phyloP scores from a whole-genome alignment of 2,797 vertebrate species.

The Epinephelus malabaricus region DNA sequence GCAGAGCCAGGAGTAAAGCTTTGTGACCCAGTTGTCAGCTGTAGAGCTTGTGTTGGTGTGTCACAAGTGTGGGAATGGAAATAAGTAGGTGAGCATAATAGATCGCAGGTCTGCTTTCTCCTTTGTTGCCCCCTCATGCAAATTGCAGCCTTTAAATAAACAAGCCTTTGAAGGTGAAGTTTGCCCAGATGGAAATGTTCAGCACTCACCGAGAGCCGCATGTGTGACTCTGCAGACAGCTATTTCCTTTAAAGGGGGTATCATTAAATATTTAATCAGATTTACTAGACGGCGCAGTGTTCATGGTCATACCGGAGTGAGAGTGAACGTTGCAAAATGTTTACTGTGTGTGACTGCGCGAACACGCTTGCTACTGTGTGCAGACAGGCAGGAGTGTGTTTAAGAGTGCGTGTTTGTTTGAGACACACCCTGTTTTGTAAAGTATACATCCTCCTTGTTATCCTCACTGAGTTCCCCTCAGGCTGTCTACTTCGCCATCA shows the following conservation, averaged over 20 bases:
- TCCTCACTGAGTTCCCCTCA: constrained; percentile 51
- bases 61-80: constrained; percentile 61
- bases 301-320: constrained; percentile 45
- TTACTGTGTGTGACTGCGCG: constrained; percentile 44
- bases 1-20: constrained; percentile 35
- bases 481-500: constrained; percentile 69
- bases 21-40: constrained; percentile 45
- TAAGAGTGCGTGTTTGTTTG: constrained; percentile 57
- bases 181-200: constrained; percentile 82
- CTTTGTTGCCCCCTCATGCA: constrained; percentile 77
- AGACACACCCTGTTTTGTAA: constrained; percentile 70
- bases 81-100: constrained; percentile 63
- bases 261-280: constrained; percentile 77
- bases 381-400: constrained; percentile 56
- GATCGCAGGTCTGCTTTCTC: constrained; percentile 67
- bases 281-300: constrained; percentile 57
- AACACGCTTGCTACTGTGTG: constrained; percentile 62
- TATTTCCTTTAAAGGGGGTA: constrained; percentile 72
- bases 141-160: constrained; percentile 76
- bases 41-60: constrained; percentile 50
- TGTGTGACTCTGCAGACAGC: constrained; percentile 67
- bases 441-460: constrained; percentile 62
- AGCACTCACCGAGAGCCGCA: constrained; percentile 47
- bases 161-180: constrained; percentile 80
- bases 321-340: constrained; percentile 39